A percentile compares a stretch with the other conserved stretches of the same genome.
phyloP scores from a whole-genome alignment of 2,888 invertebrate genomes.

The Acrobasis suavella region DNA sequence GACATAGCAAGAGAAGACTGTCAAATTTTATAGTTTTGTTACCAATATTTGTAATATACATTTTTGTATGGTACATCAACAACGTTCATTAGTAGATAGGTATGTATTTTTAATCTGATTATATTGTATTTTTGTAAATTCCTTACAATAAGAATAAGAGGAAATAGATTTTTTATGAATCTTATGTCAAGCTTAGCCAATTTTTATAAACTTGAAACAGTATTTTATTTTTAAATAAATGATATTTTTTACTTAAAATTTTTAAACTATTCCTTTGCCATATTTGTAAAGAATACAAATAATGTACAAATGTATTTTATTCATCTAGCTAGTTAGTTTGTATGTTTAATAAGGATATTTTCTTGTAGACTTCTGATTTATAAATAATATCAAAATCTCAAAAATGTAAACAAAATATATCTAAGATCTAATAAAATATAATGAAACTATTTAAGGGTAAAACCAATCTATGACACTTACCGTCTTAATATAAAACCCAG shows the following conservation, averaged over 20 bases:
- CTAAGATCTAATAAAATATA: too few relatives aligned
- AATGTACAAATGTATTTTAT: slow-evolving; percentile 52
- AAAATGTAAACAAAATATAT: too few relatives aligned
- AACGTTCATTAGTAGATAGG: slow-evolving; percentile 52
- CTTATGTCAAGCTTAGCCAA: slow-evolving; percentile 33
- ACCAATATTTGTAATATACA: slow-evolving; percentile 37
- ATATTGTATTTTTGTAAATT: slow-evolving; percentile 29
- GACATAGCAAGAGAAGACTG: slow-evolving; percentile 28
- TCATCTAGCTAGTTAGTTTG: neutral
- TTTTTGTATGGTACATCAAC: slow-evolving; percentile 54
- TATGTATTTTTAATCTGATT: slow-evolving; percentile 17
- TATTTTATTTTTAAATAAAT: too few relatives aligned
- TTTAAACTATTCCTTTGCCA: slow-evolving; percentile 44
- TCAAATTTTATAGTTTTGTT: slow-evolving; percentile 33
- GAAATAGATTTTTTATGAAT: neutral
- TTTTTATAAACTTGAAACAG: slow-evolving; percentile 4
- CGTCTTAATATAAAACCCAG: too few relatives aligned
- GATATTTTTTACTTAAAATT: neutral
- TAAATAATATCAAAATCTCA: too few relatives aligned
- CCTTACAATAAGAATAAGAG: slow-evolving; percentile 18
- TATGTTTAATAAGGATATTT: neutral
- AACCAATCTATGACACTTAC: too few relatives aligned
- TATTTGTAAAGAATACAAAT: slow-evolving; percentile 45
- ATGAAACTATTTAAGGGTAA: too few relatives aligned
- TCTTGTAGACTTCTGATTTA: too few relatives aligned